Evolutionary conservation across 2,797 vertebrate genomes (phyloP), one percentile per base, ranked within the genome.

Genomic region (Poecilia picta): DNA sequence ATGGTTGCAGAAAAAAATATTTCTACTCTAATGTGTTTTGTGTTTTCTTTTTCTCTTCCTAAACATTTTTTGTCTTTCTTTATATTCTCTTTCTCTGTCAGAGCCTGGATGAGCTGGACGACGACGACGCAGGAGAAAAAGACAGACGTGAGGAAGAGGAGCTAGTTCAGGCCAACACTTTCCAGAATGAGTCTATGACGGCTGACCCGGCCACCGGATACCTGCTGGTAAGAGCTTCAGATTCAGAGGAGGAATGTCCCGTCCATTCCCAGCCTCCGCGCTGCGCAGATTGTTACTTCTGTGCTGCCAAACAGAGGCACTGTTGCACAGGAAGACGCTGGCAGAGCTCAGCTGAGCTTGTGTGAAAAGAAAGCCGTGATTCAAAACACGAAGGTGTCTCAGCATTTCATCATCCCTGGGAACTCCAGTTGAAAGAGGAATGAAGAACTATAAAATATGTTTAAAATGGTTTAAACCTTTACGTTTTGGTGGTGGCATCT

Each of bases 101-200:
- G 98, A 98, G 97, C 88, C 95, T 98, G 80, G 98, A 99, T 87
- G 98, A 99, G 79, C 97, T 98, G 83, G 98, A 99, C 74, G 98
- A 99, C 70, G 98, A 99, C 70, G 98, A 99, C 20, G 91, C 95
- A 2, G 97, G 94, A 12, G 96, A 97, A 92, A 98, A 98, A 87
- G 95, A 97, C 72, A 90, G 95, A 75, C 97, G 95, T 90, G 95
- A 93, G 76, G 97, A 98, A 79, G 97, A 98, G 91, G 93, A 95
- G 82, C 90, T 99, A 83, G 99, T 98, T 4, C 97, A 97, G 18
- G 97, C 97, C 90, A 99, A 99, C 92, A 99, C 98, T 0, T 92
- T 96, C 83, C 97, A 99, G 93, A 99, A 99, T 31, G 98, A 99
- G 94, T 91, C 96, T 77, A 94, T 95, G 89, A 94, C 84, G 36